phyloP scores from a whole-genome alignment of 2,888 invertebrate genomes.

The Ametastegia equiseti region DNA sequence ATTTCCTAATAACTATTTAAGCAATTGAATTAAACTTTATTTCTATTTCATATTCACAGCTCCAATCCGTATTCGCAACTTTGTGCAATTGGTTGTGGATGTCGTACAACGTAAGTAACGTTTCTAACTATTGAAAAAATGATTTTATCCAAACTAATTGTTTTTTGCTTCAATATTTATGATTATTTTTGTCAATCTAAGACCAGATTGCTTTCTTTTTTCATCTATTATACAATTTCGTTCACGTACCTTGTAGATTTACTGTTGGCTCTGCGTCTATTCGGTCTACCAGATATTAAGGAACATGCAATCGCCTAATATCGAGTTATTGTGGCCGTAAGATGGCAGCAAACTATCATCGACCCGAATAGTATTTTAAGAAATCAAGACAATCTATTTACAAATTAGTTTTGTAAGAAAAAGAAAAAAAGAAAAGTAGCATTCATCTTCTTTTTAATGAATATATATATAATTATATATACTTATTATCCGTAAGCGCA shows the following conservation, averaged over 20 bases:
- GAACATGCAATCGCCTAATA: conserved; percentile 91
- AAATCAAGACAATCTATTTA: conserved; percentile 56
- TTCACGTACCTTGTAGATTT: conserved; percentile 81
- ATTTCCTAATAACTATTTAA: conserved; percentile 33
- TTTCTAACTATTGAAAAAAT: conserved; percentile 28
- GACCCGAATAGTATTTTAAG: conserved; percentile 1
- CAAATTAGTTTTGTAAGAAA: conserved; percentile 56
- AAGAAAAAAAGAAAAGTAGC: conserved; percentile 52
- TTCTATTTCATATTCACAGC: conserved; percentile 77
- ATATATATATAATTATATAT: too few species aligned
- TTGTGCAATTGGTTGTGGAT: conserved; percentile 89
- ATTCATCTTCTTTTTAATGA: conserved; percentile 4
- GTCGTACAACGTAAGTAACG: conserved; percentile 87
- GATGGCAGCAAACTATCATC: not conserved
- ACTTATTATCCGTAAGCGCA: not conserved
- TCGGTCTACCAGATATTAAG: conserved; percentile 91
- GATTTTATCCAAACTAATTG: not conserved
- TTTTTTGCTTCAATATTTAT: not conserved
- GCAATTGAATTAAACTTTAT: conserved; percentile 1
- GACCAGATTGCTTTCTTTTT: too few species aligned
- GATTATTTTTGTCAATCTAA: conserved; percentile 27
- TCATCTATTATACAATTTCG: conserved; percentile 10
- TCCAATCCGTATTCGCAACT: conserved; percentile 88
- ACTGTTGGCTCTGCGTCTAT: conserved; percentile 91
- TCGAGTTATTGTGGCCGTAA: conserved; percentile 86